Evolutionary conservation across 2,888 invertebrate genomes (phyloP), one percentile per base, ranked within the genome.

Genomic region (Myopa testacea): DNA sequence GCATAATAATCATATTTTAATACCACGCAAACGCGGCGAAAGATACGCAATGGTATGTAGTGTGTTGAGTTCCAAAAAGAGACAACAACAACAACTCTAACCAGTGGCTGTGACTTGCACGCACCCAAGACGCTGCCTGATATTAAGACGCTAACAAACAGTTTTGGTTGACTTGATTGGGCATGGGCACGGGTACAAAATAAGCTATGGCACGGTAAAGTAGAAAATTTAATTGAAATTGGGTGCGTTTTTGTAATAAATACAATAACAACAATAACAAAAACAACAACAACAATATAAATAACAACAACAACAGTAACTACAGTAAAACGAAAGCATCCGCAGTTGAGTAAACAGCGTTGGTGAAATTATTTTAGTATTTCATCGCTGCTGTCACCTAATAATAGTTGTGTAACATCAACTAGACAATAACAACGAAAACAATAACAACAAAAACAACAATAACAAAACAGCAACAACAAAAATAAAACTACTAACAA

Each of bases 1-100:
- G 60, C 71, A 71, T 71, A 71, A 71, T 71, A 71, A 71, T 71
- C 71, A 71, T 71, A 71, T 71, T 71, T 71, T 71, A 58, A 71
- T 60, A 50, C 38, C 58, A 50, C 26, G 50, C 69, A 69, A 69
- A 26, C 26, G 63, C 63, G 67, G 38, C 34, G 2, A n/a, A 71
- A 37, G 71, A 58, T 71, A 71, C 71, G 71, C 60, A 60, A 4
- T 40, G 71, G 71, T 60, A 71, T 45, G 6, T 45, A 45, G 26
- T 26, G 26, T 71, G 71, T 40, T 58, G 52, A 52, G 50, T 52
- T 52, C 50, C 50, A 69, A 52, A 69, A 45, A 8, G 19, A 69
- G 8, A 40, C 69, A 19, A 37, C 37, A 34, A 68, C 40, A 40
- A 68, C 67, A 40, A n/a, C 40, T 5, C 34, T 37, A 16, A 16